Evolutionary conservation across 2,888 invertebrate species (phyloP), one percentile per base, ranked within the genome.

Genomic region (Balanococcus diminutus): DNA sequence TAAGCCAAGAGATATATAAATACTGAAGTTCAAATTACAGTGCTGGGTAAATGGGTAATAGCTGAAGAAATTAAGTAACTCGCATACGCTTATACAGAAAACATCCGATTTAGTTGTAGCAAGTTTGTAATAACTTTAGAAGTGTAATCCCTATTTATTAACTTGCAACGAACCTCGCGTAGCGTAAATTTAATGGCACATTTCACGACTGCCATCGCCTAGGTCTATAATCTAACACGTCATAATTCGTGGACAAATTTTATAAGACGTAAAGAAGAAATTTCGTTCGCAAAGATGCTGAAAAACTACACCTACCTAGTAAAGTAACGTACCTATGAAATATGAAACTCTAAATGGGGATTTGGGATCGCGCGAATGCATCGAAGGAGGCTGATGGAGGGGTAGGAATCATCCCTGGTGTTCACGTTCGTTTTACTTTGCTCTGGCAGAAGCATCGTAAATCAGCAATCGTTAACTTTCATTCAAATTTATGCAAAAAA

Each of bases 401-500:
- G 46, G 46, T 16, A n/a, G 9, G 22, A n/a, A n/a, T n/a, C n/a
- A n/a, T n/a, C n/a, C n/a, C n/a, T n/a, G n/a, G n/a, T n/a, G n/a
- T 46, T 14, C 2, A 46, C 14, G 46, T 46, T 16, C 14, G 5
- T 16, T 16, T 67, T 67, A 67, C 25, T 67, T 28, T 11, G 1
- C n/a, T n/a, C n/a, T n/a, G n/a, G n/a, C n/a, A n/a, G 25, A 11
- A 51, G 19, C 51, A 51, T 51, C 61, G 28, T 67, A 67, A 67
- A 67, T 67, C 61, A 67, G 28, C 25, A 28, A 67, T 67, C 61
- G 61, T 67, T 67, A 14, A 51, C 28, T 67, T 67, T 67, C 61
- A 67, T 67, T 67, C 61, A 67, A 67, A 67, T 67, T 67, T 67
- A 67, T 25, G 61, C 61, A 67, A 67, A 67, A 67, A 67, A 67